Evolutionary conservation across 2,888 invertebrate genomes (phyloP).

Genomic region (Caenorhabditis zanzibari): DNA sequence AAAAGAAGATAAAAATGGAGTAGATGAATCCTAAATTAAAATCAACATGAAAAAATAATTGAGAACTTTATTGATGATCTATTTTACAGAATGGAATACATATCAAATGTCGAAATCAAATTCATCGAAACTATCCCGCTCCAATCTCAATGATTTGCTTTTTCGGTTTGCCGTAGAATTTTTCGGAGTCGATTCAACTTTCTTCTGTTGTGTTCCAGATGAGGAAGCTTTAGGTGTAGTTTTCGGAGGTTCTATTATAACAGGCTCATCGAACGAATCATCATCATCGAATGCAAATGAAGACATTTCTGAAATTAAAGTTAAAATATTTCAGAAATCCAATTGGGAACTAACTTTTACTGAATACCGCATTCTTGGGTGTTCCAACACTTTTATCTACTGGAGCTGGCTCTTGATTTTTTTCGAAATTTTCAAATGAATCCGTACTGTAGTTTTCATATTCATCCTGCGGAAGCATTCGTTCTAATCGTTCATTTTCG

Average conservation of each 20-base stretch:
- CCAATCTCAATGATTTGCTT: conserved; percentile 14
- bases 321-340: no score
- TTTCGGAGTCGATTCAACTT: conserved; percentile 8
- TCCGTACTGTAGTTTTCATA: conserved; percentile 11
- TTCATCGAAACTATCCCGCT: conserved; percentile 59
- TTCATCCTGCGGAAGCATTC: conserved; percentile 20
- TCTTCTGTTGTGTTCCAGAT: background rate
- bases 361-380: conserved; percentile 32
- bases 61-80: background rate
- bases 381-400: conserved; percentile 9
- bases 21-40: background rate
- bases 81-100: background rate
- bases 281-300: conserved; percentile 52
- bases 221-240: conserved; percentile 20
- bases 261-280: conserved; percentile 50
- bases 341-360: conserved; percentile 15
- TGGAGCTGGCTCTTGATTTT: background rate
- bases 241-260: background rate
- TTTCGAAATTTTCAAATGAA: conserved; percentile 22
- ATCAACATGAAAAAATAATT: background rate
- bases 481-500: conserved; percentile 34
- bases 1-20: background rate
- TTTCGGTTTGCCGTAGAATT: background rate
- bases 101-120: conserved; percentile 63
- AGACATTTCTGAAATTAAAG: conserved; percentile 36